These are phyloP conservation scores for Melanotaenia boesemani DNA, from an alignment of 2,797 vertebrate genomes.

Conservation along the genomic window DNA sequence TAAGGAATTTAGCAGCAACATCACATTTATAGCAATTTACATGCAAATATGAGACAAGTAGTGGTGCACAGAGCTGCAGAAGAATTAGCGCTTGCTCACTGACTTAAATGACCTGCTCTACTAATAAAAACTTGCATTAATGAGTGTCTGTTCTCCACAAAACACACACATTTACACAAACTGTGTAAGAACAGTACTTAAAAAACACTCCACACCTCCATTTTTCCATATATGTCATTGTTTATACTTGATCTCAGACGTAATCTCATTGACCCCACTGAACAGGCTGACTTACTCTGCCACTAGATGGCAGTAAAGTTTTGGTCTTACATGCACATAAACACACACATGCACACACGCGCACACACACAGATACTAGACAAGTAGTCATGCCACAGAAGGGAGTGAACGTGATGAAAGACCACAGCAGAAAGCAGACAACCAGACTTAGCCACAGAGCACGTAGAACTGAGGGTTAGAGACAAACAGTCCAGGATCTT, in stretches of 20 bases:
- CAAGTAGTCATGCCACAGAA: constrained; percentile 60
- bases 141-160: constrained; percentile 50
- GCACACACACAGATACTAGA: constrained; percentile 19
- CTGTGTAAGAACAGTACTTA: constrained; percentile 13
- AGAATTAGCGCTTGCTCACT: constrained; percentile 74
- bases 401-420: constrained; percentile 81
- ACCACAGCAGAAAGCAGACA: constrained; percentile 78
- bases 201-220: constrained; percentile 19
- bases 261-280: constrained; percentile 34
- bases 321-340: constrained; percentile 56
- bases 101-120: constrained; percentile 73
- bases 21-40: constrained; percentile 82
- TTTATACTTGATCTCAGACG: constrained; percentile 4
- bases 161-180: constrained; percentile 23
- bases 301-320: constrained; percentile 89
- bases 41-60: constrained; percentile 81
- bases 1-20: constrained; percentile 72
- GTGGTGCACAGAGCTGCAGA: constrained; percentile 59
- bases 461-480: constrained; percentile 64
- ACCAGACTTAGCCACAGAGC: constrained; percentile 75
- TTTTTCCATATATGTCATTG: not conserved
- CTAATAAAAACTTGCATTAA: constrained; percentile 77
- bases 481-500: constrained; percentile 59
- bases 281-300: constrained; percentile 22
- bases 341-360: constrained; percentile 25